phyloP scores from a whole-genome alignment of 1,140 invertebrate species.

The Trialeurodes vaporariorum region DNA sequence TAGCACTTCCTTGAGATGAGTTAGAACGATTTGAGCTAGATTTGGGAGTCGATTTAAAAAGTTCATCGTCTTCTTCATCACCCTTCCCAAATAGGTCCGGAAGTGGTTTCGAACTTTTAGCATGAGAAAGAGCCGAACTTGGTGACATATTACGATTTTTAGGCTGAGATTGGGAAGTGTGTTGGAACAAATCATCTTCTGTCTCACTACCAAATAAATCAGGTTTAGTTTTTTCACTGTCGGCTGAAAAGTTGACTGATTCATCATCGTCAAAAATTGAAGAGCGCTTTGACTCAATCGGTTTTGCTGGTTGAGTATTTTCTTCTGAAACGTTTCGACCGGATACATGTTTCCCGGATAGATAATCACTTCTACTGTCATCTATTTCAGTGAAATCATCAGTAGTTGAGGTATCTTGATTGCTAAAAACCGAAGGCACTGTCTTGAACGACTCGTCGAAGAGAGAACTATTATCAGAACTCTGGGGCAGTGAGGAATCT shows the following conservation, averaged over 20 bases:
- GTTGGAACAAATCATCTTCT: background rate
- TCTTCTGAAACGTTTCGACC: background rate
- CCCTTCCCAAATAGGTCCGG: background rate
- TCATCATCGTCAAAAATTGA: background rate
- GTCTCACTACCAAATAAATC: no score
- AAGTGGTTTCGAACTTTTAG: background rate
- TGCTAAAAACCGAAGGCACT: background rate
- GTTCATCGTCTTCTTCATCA: background rate
- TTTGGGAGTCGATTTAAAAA: background rate
- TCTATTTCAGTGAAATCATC: background rate
- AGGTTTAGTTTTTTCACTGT: no score
- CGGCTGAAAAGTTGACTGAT: no score
- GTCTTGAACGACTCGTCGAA: background rate
- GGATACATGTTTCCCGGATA: no score
- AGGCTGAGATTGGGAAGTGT: background rate
- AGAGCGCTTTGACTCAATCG: background rate
- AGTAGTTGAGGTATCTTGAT: no score
- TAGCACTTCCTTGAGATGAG: no score
- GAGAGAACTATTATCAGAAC: background rate
- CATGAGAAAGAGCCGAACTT: background rate
- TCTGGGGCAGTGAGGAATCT: background rate
- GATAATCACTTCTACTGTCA: background rate
- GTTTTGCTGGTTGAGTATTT: background rate
- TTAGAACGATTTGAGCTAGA: background rate
- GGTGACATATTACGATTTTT: background rate